Percentiles rank a stretch among this genome's conserved stretches.
Conservation (phyloP, 2,888 invertebrate genomes). For the Habroteleia sp. region DNA sequence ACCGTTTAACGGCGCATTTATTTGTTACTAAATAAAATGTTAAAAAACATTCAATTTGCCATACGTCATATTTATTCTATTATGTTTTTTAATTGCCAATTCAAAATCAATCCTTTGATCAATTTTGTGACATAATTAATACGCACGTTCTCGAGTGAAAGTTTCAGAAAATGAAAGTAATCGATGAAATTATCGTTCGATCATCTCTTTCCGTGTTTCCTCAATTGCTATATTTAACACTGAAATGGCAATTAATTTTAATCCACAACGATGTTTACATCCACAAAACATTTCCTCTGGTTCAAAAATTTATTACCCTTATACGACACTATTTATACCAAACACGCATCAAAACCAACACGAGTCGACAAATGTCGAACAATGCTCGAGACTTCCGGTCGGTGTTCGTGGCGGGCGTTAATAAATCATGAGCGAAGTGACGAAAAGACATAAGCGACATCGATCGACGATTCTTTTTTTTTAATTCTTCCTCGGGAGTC, state of each 20-base stretch:
- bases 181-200: slow-evolving; percentile 16
- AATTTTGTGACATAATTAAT: slow-evolving; percentile 40
- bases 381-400: slow-evolving; percentile 55
- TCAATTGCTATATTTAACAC: slow-evolving; percentile 29
- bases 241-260: slow-evolving; percentile 8
- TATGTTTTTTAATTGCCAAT: too few species aligned
- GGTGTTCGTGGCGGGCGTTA: slow-evolving; percentile 33
- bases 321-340: slow-evolving; percentile 37
- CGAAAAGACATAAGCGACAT: slow-evolving; percentile 40
- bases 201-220: slow-evolving; percentile 17
- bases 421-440: slow-evolving; percentile 56
- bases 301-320: slow-evolving; percentile 34
- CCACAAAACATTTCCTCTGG: slow-evolving; percentile 21
- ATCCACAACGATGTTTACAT: slow-evolving; percentile 25
- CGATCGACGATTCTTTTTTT: slow-evolving; percentile 15
- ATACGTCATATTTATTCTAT: too few species aligned
- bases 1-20: too few species aligned
- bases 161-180: slow-evolving; percentile 38
- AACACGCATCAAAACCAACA: slow-evolving; percentile 49
- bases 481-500: slow-evolving; percentile 20
- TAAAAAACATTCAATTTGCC: too few species aligned
- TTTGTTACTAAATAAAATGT: too few species aligned
- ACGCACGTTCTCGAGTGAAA: slow-evolving; percentile 20
- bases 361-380: slow-evolving; percentile 59
- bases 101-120: slow-evolving; percentile 38